These are phyloP conservation scores for Sinocyclocheilus rhinocerous DNA, from an alignment of 2,113 vertebrate genomes.

Conservation along the genomic window DNA sequence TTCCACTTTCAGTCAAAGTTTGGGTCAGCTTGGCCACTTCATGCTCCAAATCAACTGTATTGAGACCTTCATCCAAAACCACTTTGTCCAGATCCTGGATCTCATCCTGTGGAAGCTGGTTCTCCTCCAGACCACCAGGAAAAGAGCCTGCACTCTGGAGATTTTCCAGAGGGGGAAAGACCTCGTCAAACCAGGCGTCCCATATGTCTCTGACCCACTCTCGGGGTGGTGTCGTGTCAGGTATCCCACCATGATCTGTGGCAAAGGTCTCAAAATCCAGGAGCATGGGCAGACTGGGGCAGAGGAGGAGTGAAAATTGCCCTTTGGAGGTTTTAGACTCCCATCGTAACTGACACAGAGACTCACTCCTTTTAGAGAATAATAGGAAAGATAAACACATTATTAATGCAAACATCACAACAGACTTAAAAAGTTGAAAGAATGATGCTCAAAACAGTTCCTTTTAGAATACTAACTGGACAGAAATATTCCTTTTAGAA, in stretches of 20 bases:
- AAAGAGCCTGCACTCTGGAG: neutral
- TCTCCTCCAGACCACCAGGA: neutral
- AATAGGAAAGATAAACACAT: neutral
- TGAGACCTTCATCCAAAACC: conserved; percentile 53
- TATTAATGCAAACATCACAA: neutral
- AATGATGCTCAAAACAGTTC: neutral
- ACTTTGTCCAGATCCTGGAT: conserved; percentile 62
- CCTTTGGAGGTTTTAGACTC: neutral
- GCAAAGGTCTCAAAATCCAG: conserved; percentile 72
- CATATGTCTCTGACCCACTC: conserved; percentile 65
- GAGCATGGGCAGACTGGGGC: conserved; percentile 63
- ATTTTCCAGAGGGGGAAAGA: conserved; percentile 48
- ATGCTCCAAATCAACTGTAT: conserved; percentile 60
- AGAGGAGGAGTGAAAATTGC: conserved; percentile 17
- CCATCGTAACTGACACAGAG: conserved; percentile 29
- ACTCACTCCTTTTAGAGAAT: conserved; percentile 42
- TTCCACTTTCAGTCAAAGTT: conserved; percentile 63
- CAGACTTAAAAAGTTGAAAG: neutral
- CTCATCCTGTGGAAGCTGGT: conserved; percentile 14
- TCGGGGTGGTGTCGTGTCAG: conserved; percentile 38
- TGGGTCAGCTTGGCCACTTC: conserved; percentile 67
- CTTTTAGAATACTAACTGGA: neutral
- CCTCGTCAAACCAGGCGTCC: conserved; percentile 65
- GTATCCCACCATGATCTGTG: conserved; percentile 57
- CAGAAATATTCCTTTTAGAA: neutral